Percentiles rank a stretch among this genome's conserved stretches.
Conservation (phyloP, 1,140 invertebrate species). For the Chironomus striatipennis region DNA sequence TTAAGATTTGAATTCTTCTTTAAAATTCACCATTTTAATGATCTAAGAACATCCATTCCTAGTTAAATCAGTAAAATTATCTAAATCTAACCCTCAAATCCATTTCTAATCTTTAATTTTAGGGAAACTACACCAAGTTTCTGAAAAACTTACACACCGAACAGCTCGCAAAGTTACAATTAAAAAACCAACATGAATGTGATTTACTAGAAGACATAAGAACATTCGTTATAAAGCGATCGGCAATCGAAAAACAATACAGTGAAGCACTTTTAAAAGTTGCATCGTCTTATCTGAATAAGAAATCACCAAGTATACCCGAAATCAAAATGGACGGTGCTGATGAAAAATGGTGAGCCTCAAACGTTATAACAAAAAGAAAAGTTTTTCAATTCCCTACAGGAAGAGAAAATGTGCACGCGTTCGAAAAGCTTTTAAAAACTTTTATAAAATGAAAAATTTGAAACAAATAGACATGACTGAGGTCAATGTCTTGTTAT, state of each 20-base stretch:
- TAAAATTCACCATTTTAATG: no score
- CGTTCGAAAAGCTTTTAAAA: no score
- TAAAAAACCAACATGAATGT: constrained; percentile 94
- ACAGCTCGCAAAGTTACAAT: constrained; percentile 81
- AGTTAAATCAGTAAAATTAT: no score
- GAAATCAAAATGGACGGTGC: constrained; percentile 81
- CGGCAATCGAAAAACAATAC: constrained; percentile 89
- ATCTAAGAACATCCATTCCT: no score
- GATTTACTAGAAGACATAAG: constrained; percentile 89
- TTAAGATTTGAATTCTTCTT: no score
- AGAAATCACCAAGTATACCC: constrained; percentile 84
- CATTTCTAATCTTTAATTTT: constrained; percentile 40
- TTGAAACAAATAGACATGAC: no score
- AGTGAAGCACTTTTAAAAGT: constrained; percentile 87
- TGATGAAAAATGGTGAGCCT: constrained; percentile 73
- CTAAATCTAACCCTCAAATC: no score
- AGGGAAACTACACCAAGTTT: constrained; percentile 84
- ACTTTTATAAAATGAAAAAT: no score
- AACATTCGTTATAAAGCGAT: constrained; percentile 84
- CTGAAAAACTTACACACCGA: constrained; percentile 86
- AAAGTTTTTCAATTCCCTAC: no score
- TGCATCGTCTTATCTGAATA: constrained; percentile 80
- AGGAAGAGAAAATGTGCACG: no score
- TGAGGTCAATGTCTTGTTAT: no score
- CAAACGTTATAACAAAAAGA: no score